Percentiles rank a stretch among this genome's conserved stretches.
These are phyloP conservation scores for Drosophila percnosoma DNA, from an alignment of 2,888 invertebrate species.

Conservation along the genomic window DNA sequence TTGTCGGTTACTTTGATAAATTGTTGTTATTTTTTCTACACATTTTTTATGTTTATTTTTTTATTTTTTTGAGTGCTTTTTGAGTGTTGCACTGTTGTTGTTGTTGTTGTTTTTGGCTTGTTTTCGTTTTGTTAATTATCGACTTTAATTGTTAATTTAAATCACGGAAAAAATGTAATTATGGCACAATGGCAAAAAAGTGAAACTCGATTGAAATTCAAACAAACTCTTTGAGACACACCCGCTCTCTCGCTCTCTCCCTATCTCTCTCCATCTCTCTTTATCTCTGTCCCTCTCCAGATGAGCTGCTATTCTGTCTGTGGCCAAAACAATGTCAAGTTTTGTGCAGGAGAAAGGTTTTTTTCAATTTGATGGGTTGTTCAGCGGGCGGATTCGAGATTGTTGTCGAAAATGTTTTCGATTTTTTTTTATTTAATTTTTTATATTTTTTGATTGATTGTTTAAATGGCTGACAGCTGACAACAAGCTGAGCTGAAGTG, in stretches of 20 bases:
- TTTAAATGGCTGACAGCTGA: constrained; percentile 17
- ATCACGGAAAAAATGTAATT: constrained; percentile 40
- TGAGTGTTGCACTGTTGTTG: constrained; percentile 5
- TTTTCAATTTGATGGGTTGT: constrained; percentile 21
- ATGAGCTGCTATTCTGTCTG: constrained; percentile 17
- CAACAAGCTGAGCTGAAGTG: neutral
- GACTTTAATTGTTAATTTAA: constrained; percentile 72
- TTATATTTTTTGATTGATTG: constrained; percentile 33
- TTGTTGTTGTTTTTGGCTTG: constrained; percentile 27
- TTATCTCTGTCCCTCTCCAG: neutral
- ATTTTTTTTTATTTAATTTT: neutral
- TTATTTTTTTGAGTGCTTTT: constrained; percentile 5
- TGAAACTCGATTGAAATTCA: constrained; percentile 65
- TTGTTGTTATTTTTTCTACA: constrained; percentile 43
- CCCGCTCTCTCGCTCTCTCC: neutral
- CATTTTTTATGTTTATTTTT: constrained; percentile 12
- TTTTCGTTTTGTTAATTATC: constrained; percentile 73
- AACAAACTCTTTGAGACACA: constrained; percentile 12
- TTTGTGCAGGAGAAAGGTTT: constrained; percentile 48
- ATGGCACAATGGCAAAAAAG: constrained; percentile 60
- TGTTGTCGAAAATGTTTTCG: constrained; percentile 12
- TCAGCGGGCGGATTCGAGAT: constrained; percentile 3
- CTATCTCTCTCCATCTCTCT: no score
- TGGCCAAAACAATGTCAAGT: constrained; percentile 49
- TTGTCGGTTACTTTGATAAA: constrained; percentile 58